Percentiles rank a stretch among this genome's conserved stretches.
These are phyloP conservation scores for Neoarius graeffei DNA, from an alignment of 2,113 vertebrate species.

Conservation along the genomic window DNA sequence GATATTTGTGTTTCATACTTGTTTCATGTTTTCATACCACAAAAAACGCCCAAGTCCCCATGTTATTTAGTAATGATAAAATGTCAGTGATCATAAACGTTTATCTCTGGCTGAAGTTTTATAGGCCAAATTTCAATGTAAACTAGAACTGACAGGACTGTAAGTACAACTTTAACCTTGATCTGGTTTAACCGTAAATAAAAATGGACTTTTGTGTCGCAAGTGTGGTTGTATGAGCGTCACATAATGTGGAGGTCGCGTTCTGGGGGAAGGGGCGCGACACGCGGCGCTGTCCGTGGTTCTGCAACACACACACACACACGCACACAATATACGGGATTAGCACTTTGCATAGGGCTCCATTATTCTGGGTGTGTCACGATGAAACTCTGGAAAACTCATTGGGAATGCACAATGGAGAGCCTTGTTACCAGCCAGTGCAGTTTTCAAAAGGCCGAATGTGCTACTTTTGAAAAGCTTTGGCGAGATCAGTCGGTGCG, in stretches of 20 bases:
- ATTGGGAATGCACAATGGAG: slow-evolving; percentile 30
- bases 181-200: neutral
- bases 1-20: no score
- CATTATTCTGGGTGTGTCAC: neutral
- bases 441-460: slow-evolving; percentile 20
- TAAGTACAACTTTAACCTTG: neutral
- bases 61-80: slow-evolving; percentile 30
- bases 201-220: neutral
- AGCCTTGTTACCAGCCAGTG: neutral
- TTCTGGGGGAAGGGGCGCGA: neutral
- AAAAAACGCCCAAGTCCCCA: no score
- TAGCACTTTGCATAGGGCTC: slow-evolving; percentile 40
- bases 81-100: slow-evolving; percentile 29
- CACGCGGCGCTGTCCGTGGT: slow-evolving; percentile 70
- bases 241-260: neutral
- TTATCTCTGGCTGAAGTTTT: slow-evolving; percentile 20
- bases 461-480: neutral
- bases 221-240: neutral
- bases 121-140: slow-evolving; percentile 9
- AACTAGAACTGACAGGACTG: neutral
- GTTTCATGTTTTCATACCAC: no score
- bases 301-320: slow-evolving; percentile 49
- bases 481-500: neutral
- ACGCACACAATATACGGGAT: neutral
- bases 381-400: slow-evolving; percentile 3